phyloP scores from a whole-genome alignment of 1,140 invertebrate species.

The Pentalonia nigronervosa region DNA sequence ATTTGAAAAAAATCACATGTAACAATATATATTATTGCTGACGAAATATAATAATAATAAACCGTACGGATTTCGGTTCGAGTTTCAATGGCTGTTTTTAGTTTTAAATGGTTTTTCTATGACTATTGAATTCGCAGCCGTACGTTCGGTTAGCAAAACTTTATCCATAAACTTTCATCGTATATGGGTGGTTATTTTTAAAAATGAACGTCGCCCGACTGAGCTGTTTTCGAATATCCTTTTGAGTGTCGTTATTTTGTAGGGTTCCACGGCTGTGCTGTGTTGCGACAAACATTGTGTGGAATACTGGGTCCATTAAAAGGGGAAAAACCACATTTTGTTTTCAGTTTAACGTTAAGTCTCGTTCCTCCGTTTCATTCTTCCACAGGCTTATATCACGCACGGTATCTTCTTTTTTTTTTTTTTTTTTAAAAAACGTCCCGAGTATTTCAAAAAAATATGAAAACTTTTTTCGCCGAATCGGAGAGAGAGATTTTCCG shows the following conservation, averaged over 20 bases:
- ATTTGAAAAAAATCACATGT: background rate
- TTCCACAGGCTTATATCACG: background rate
- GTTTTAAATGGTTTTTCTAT: constrained; percentile 33
- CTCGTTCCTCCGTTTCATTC: background rate
- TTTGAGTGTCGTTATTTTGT: background rate
- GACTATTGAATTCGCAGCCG: background rate
- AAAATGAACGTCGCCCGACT: background rate
- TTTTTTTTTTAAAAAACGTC: background rate
- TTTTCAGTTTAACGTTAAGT: constrained; percentile 9
- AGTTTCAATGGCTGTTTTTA: constrained; percentile 36
- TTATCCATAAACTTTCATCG: constrained; percentile 35
- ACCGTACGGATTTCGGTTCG: background rate
- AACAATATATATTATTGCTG: constrained; percentile 1
- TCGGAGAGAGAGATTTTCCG: background rate
- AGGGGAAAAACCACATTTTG: constrained; percentile 11
- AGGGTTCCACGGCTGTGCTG: background rate
- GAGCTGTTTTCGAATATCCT: background rate
- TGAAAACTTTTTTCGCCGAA: background rate
- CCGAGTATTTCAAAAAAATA: background rate
- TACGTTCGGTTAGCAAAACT: constrained; percentile 15
- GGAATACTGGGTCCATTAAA: background rate
- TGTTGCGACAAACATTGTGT: background rate
- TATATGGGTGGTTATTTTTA: background rate
- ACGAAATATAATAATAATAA: background rate
- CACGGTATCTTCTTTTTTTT: background rate